Base-by-base conservation (phyloP, 2,113 vertebrate genomes). In the Erythrolamprus reginae region DNA sequence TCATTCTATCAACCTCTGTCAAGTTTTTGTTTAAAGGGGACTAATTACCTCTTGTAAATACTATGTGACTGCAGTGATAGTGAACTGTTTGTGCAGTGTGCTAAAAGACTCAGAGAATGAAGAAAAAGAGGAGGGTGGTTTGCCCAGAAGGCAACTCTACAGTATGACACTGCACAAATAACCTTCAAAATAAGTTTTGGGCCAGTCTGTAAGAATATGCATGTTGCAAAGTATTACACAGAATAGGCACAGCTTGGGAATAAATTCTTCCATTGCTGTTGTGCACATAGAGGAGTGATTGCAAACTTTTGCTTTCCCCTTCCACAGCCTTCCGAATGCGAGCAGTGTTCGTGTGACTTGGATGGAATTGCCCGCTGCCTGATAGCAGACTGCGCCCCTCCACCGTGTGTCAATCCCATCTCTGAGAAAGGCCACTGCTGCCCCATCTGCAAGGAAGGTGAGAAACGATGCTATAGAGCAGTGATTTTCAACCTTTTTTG, bases 321-420 rank as follows among this genome's bases (percentile, higher is more conserved):
- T 93, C 90, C 70, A 89, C 96, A 98, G 98, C 98, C 97, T 1
- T 98, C 97, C 10, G 98, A 97, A 89, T 98, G 98, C 91, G 97
- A 98, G 94, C 97, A 98, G 95, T 98, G 98, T 92, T 97, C 96
- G 21, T 98, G 98, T 93, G 97, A 98, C 93, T 95, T 87, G 28
- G 97, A 98, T 48, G 97, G 98, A 89, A 98, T 98, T 42, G 97
- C 97, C 87, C 97, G 95, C 90, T 98, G 98, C 93, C 95, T 98
- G 13, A 97, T 98, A 19, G 98, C 98, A 47, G 98, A 98, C 89
- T 98, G 98, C 52, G 97, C 97, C 17, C 98, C 98, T 56, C 98
- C 98, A 3, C 96, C 97, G 1, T 98, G 98, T 86, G 97, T 98
- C 91, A 97, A 98, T 94, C 97, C 97, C 0, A 92, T 97, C 86